These are phyloP conservation scores for Grus americana DNA, from an alignment of 2,113 vertebrate species.

Conservation along the genomic window DNA sequence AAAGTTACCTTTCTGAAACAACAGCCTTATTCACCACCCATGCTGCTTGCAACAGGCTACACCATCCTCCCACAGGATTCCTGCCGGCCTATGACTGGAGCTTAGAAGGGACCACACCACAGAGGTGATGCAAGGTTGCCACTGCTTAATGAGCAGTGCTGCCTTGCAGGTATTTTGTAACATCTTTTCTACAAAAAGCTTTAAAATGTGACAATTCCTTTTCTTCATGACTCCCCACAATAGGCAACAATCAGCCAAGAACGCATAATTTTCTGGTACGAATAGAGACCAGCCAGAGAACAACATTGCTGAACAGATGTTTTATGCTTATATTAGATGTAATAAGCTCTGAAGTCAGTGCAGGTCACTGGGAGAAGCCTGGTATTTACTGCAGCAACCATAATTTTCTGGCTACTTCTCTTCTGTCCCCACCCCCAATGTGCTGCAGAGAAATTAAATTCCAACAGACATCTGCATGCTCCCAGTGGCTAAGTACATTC, in stretches of 20 bases:
- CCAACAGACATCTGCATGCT: constrained; percentile 40
- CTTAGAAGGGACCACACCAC: neutral
- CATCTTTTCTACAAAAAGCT: neutral
- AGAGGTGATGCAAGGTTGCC: neutral
- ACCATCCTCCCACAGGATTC: neutral
- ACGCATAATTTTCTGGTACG: neutral
- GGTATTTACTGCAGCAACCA: constrained; percentile 44
- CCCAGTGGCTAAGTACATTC: neutral
- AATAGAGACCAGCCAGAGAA: neutral
- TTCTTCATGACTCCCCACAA: neutral
- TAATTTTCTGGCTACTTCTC: constrained; percentile 45
- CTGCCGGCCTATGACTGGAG: neutral
- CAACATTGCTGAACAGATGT: neutral
- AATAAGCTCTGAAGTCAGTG: constrained; percentile 14
- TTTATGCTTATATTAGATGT: neutral
- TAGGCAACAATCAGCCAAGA: neutral
- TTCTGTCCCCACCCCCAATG: neutral
- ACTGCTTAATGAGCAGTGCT: neutral
- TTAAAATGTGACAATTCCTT: neutral
- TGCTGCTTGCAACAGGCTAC: neutral
- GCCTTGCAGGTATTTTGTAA: neutral
- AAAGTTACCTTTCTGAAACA: neutral
- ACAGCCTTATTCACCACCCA: neutral
- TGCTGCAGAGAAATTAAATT: constrained; percentile 57
- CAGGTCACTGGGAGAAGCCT: constrained; percentile 38